These are phyloP conservation scores for Gambusia affinis DNA, from an alignment of 2,113 vertebrate genomes.

Conservation along the genomic window DNA sequence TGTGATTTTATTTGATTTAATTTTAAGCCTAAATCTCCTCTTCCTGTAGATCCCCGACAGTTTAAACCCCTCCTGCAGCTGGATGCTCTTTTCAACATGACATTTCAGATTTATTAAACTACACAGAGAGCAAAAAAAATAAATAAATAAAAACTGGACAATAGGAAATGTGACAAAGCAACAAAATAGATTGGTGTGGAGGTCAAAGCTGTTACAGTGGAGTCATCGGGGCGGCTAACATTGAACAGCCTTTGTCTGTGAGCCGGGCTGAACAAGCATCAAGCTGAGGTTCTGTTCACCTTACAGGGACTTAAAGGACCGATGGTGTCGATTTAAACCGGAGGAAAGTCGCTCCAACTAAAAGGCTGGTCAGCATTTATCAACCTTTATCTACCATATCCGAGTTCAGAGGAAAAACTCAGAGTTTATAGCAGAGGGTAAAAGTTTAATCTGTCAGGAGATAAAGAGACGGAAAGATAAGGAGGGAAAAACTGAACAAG, in stretches of 20 bases:
- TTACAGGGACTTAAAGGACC: conserved; percentile 11
- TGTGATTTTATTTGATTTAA: too few relatives aligned
- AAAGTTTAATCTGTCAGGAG: neutral
- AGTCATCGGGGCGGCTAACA: neutral
- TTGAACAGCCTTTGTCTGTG: conserved; percentile 12
- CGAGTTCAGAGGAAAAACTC: neutral
- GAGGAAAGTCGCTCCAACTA: conserved; percentile 15
- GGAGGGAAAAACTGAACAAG: too few relatives aligned
- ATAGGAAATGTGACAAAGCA: conserved; percentile 24
- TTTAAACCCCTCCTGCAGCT: conserved; percentile 8
- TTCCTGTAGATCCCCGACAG: neutral
- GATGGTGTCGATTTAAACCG: neutral
- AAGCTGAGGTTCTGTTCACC: neutral
- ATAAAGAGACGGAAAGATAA: neutral
- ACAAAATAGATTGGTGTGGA: conserved; percentile 32
- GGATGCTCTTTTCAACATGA: conserved; percentile 27
- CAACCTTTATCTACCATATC: neutral
- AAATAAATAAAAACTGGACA: neutral
- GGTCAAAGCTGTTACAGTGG: conserved; percentile 17
- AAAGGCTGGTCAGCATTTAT: conserved; percentile 20
- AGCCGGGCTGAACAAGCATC: conserved; percentile 19
- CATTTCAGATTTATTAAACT: conserved; percentile 21
- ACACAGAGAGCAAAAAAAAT: neutral
- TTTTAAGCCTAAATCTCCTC: too few relatives aligned
- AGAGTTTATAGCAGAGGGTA: neutral